Base-by-base conservation (phyloP, 2,797 vertebrate species). In the Clarias fuscus region DNA sequence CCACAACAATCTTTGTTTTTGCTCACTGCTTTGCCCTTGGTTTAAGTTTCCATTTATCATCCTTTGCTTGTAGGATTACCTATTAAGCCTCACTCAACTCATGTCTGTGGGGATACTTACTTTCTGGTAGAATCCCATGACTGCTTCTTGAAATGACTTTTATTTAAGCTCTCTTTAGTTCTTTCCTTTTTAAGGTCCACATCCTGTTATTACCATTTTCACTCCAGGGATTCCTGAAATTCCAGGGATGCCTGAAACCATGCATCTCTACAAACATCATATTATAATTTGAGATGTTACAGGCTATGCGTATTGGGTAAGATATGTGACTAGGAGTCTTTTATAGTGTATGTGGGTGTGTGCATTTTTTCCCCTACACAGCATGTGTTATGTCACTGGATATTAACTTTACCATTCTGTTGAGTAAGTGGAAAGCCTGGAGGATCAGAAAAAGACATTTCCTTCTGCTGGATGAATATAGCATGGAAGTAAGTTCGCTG, bases 391-490 rank as follows among this genome's bases (percentile, higher is more conserved):
- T 84, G 81, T 84, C 86, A 84, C 64, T 85, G 85, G 85, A 83
- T 81, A 87, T 84, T 84, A 84, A 84, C 68, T 84, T 87, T 81
- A 48, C 83, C 86, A 82, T 82, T 87, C 77, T 87, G 83, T 68
- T 87, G 83, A 87, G 76, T 58, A 72, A 84, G 77, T 33, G 27
- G 30, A 82, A 81, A 87, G 86, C 83, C 86, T 67, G 70, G 77
- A 84, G 68, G 77, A 84, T 75, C 77, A 81, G 77, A 80, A 87
- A 84, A 87, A 72, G 56, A 70, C 77, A 81, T 87, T 84, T 87
- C 61, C 11, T 68, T 84, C 61, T 84, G 48, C 68, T 67, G 59
- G 68, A 37, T 65, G 27, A 64, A 56, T 83, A 68, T 83, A 58
- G 76, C 53, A 83, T 68, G 53, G 76, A 86, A 83, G 70, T 77